Evolutionary conservation across 2,888 invertebrate genomes (phyloP).

Genomic region (Diaperis boleti): DNA sequence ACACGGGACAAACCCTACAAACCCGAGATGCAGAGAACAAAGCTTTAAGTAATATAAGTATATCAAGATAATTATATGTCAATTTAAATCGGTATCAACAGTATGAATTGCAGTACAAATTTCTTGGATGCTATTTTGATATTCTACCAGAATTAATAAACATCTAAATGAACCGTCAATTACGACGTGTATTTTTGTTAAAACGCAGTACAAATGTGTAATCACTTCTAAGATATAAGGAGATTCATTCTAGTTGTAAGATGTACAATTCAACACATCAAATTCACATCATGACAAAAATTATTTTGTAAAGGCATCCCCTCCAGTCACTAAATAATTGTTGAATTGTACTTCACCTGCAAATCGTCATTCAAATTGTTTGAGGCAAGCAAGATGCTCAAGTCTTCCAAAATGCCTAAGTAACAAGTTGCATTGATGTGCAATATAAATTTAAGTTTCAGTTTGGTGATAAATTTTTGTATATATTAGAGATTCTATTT

Average conservation of each 20-base stretch:
- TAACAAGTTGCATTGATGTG: conserved; percentile 55
- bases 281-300: conserved; percentile 17
- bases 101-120: conserved; percentile 40
- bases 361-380: conserved; percentile 50
- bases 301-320: conserved; percentile 25
- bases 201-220: conserved; percentile 64
- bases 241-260: conserved; percentile 25
- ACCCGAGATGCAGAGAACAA: conserved; percentile 9
- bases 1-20: conserved; percentile 23
- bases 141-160: conserved; percentile 48
- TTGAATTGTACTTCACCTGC: conserved; percentile 45
- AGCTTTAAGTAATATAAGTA: conserved; percentile 33
- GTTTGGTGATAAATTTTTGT: conserved; percentile 39
- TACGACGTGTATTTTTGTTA: conserved; percentile 65
- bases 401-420: conserved; percentile 46
- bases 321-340: conserved; percentile 8
- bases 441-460: conserved; percentile 50
- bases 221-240: conserved; percentile 49
- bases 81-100: conserved; percentile 35
- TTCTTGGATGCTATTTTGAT: conserved; percentile 57
- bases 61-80: conserved; percentile 14
- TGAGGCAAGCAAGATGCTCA: conserved; percentile 39
- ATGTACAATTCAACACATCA: conserved; percentile 29
- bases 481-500: conserved; percentile 37
- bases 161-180: conserved; percentile 57